Evolutionary conservation across 2,888 invertebrate genomes (phyloP).

Genomic region (Antitype chi): DNA sequence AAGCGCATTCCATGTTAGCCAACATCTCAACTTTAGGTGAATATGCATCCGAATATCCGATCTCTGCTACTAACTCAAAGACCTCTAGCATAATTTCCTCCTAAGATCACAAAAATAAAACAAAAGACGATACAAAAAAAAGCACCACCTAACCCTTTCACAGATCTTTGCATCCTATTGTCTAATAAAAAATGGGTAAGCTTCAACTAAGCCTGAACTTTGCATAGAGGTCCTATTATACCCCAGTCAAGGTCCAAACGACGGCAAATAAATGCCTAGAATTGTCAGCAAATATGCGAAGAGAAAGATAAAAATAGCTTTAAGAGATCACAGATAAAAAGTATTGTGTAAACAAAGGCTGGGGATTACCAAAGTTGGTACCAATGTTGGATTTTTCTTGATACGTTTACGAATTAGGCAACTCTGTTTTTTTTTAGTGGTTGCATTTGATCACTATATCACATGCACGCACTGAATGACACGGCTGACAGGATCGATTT

Average conservation of each 20-base stretch:
- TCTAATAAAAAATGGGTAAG: conserved; percentile 58
- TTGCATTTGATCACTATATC: no score
- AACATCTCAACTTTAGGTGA: no score
- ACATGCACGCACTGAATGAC: no score
- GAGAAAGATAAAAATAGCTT: conserved; percentile 50
- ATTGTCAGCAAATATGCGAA: conserved; percentile 61
- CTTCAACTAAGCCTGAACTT: conserved; percentile 51
- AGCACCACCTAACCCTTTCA: conserved; percentile 15
- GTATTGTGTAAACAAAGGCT: conserved; percentile 23
- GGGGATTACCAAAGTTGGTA: background rate
- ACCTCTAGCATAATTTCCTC: background rate
- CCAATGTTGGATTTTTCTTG: background rate
- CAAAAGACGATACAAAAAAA: background rate
- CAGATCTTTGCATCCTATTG: conserved; percentile 30
- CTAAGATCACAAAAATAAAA: background rate
- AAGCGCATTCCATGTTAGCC: no score
- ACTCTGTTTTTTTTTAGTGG: no score
- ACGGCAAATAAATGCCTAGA: conserved; percentile 55
- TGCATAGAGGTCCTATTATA: conserved; percentile 56
- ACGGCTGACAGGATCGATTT: no score
- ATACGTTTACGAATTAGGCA: no score
- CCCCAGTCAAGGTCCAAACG: conserved; percentile 19
- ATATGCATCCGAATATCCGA: no score
- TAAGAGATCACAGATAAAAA: conserved; percentile 17
- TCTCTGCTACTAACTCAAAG: background rate